Evolutionary conservation across 2,888 invertebrate species (phyloP), one percentile per base, ranked within the genome.

Genomic region (Phania funesta): DNA sequence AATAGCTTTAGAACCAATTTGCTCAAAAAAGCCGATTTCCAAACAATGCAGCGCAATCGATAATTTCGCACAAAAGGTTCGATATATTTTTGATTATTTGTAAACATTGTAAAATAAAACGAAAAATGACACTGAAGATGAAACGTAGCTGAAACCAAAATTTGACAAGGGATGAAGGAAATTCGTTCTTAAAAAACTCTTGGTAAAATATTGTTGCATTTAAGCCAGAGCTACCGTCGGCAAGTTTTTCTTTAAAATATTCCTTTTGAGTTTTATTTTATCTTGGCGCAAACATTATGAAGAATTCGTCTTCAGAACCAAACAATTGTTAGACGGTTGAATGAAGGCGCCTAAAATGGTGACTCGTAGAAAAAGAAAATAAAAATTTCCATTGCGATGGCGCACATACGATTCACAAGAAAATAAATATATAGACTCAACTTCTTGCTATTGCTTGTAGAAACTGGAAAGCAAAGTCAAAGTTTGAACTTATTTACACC

Each of bases 371-470:
- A 60, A 46, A 62, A 52, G 8, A 41, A 56, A 67, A 62, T n/a
- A 18, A 73, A 22, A 52, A 35, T 35, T 82, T 82, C 82, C 82
- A 78, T 54, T 78, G 82, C 82, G 82, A 48, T 82, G 82, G 82
- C 82, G 82, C 82, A 75, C n/a, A 75, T n/a, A n/a, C 38, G 35
- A 76, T 65, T 75, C 70, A 56, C 20, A 46, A 70, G 6, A 29
- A 41, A 32, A 18, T 22, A 22, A 16, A 16, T 16, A 22, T 35
- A 58, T 13, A 32, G 48, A 52, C 4, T 35, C 8, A 35, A 3
- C 9, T 20, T 46, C 13, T n/a, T n/a, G n/a, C n/a, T 26, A 24
- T 8, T 16, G 60, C 22, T 24, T 26, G 64, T 38, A 52, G 41
- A 32, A 68, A 77, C 77, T 82, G 82, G 82, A 82, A 82, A 26